phyloP scores from a whole-genome alignment of 2,797 vertebrate species.

The Cirrhinus molitorella region DNA sequence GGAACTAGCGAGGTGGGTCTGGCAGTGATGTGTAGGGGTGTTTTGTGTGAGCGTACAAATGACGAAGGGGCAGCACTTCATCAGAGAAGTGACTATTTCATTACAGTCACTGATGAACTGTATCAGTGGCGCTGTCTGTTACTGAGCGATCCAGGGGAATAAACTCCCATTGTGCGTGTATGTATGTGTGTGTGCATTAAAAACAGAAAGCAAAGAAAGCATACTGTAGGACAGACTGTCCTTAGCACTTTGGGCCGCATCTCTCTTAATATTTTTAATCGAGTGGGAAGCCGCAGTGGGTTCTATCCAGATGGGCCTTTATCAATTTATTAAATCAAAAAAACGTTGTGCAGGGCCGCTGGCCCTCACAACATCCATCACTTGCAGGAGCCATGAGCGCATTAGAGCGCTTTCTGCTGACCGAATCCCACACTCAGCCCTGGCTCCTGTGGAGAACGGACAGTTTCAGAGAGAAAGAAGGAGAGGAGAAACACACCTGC shows the following conservation, averaged over 20 bases:
- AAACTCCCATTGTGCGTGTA: background rate
- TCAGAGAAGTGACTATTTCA: constrained; percentile 37
- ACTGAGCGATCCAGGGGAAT: constrained; percentile 17
- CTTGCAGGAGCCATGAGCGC: constrained; percentile 9
- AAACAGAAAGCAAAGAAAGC: constrained; percentile 6
- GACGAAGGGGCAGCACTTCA: constrained; percentile 29
- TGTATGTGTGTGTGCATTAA: background rate
- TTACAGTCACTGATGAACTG: constrained; percentile 50
- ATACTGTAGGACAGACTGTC: constrained; percentile 53
- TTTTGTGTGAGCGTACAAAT: constrained; percentile 18
- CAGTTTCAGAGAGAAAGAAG: background rate
- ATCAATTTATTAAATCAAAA: constrained; percentile 51
- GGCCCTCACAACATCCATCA: constrained; percentile 46
- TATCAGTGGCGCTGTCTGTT: constrained; percentile 27
- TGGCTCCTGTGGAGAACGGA: constrained; percentile 5
- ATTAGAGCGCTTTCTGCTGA: constrained; percentile 52
- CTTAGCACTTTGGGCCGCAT: constrained; percentile 54
- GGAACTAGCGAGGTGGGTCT: constrained; percentile 33
- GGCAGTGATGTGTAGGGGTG: constrained; percentile 36
- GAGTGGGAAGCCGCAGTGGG: constrained; percentile 46
- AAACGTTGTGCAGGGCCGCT: constrained; percentile 33
- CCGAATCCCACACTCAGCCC: constrained; percentile 16
- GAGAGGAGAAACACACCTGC: background rate
- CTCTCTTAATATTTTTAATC: constrained; percentile 59
- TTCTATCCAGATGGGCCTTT: constrained; percentile 43